These are phyloP conservation scores for Drosophila algonquin DNA, from an alignment of 2,888 invertebrate species.

Conservation along the genomic window DNA sequence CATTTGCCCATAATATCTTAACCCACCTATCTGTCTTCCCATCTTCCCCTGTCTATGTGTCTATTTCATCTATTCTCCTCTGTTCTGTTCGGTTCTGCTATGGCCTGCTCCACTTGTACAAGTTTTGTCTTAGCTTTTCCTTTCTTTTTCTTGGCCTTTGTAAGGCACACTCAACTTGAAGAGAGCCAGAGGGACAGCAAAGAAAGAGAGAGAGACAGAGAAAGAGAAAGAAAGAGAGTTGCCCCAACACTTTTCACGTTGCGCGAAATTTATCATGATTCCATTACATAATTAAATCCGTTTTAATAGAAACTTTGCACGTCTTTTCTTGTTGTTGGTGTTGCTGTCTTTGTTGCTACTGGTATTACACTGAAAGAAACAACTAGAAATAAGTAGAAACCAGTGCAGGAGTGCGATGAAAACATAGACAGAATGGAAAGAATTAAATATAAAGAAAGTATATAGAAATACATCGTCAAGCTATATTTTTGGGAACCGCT, in stretches of 20 bases:
- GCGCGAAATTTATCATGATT: conserved; percentile 81
- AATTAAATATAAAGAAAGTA: no score
- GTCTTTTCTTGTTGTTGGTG: conserved; percentile 57
- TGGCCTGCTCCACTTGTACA: conserved; percentile 36
- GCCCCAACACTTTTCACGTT: conserved; percentile 77
- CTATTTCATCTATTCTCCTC: conserved; percentile 5
- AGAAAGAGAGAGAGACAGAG: neutral
- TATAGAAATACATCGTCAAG: no score
- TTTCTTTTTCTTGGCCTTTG: conserved; percentile 42
- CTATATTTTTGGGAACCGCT: no score
- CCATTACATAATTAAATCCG: conserved; percentile 83
- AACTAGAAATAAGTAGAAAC: no score
- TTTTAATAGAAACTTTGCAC: conserved; percentile 79
- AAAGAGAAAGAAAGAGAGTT: conserved; percentile 5
- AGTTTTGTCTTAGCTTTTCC: conserved; percentile 24
- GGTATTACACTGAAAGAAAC: neutral
- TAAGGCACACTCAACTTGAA: conserved; percentile 24
- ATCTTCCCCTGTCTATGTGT: conserved; percentile 15
- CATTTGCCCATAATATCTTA: neutral
- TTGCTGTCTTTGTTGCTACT: conserved; percentile 19
- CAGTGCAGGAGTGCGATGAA: no score
- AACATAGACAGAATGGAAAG: no score
- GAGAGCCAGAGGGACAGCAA: conserved; percentile 1
- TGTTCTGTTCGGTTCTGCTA: conserved; percentile 18
- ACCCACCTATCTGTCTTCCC: conserved; percentile 19